phyloP scores from a whole-genome alignment of 1,140 invertebrate genomes.

The Tetragnatha versicolor region DNA sequence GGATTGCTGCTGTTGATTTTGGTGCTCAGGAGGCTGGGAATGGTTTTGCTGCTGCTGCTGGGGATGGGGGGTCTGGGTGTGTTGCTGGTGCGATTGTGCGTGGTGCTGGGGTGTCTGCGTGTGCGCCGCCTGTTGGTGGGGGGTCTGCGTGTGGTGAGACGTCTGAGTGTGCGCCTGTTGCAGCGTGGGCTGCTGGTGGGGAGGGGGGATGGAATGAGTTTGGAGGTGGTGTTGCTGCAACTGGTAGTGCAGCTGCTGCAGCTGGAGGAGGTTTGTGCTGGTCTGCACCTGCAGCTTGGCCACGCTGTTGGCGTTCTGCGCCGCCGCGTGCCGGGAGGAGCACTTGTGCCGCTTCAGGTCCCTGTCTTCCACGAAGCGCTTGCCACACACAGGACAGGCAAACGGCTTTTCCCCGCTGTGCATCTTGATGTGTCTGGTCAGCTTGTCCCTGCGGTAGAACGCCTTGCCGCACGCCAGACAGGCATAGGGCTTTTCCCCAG shows the following conservation, averaged over 20 bases:
- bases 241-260: slow-evolving; percentile 52
- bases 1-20: slow-evolving; percentile 6
- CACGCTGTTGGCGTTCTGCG: slow-evolving; percentile 47
- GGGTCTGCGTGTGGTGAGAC: slow-evolving; percentile 21
- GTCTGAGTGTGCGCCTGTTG: slow-evolving; percentile 33
- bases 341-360: slow-evolving; percentile 55
- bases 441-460: slow-evolving; percentile 57
- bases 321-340: slow-evolving; percentile 50
- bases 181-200: slow-evolving; percentile 30
- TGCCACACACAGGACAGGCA: slow-evolving; percentile 59
- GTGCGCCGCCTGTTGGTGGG: slow-evolving; percentile 38
- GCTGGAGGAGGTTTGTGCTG: slow-evolving; percentile 28
- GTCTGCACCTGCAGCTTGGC: slow-evolving; percentile 46
- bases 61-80: slow-evolving; percentile 17
- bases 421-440: slow-evolving; percentile 77
- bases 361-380: slow-evolving; percentile 54
- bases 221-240: slow-evolving; percentile 44
- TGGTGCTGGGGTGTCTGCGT: slow-evolving; percentile 35
- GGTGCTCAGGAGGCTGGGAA: slow-evolving; percentile 15
- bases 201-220: slow-evolving; percentile 36
- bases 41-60: slow-evolving; percentile 38
- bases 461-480: slow-evolving; percentile 56
- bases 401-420: slow-evolving; percentile 66
- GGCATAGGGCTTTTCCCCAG: slow-evolving; percentile 67
- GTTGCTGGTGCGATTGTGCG: slow-evolving; percentile 29